These are phyloP conservation scores for Petroica traversi DNA, from an alignment of 2,113 vertebrate genomes.

Conservation along the genomic window DNA sequence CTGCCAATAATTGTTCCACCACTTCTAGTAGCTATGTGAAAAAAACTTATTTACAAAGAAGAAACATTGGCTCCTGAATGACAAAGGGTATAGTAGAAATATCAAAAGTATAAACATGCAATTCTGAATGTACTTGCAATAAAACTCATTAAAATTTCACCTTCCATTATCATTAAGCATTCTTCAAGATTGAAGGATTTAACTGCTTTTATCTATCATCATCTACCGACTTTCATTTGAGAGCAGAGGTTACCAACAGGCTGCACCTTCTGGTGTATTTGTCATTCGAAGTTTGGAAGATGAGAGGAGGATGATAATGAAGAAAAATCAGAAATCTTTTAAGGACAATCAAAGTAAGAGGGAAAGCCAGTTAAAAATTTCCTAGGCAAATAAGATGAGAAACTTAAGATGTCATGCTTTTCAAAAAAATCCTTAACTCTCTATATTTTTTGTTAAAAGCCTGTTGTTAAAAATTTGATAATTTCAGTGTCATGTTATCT, in stretches of 20 bases:
- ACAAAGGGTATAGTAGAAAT: background rate
- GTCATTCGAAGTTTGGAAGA: background rate
- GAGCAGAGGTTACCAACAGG: background rate
- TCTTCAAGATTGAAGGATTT: background rate
- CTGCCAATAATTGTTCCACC: background rate
- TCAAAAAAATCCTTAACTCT: background rate
- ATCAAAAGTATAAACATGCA: background rate
- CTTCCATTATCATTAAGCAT: background rate
- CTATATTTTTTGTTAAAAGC: background rate
- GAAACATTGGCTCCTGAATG: background rate
- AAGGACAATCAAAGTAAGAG: background rate
- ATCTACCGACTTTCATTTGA: background rate
- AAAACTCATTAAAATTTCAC: background rate
- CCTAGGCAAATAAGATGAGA: background rate
- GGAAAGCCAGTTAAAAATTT: background rate
- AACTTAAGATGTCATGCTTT: background rate
- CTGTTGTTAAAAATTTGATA: background rate
- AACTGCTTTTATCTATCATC: background rate
- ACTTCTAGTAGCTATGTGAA: background rate
- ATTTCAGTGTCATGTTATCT: background rate
- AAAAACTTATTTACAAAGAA: background rate
- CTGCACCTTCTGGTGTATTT: background rate
- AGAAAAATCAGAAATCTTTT: background rate
- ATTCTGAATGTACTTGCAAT: background rate
- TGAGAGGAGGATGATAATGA: background rate